These are phyloP conservation scores for Rhynchophorus ferrugineus DNA, from an alignment of 1,140 invertebrate genomes.

Conservation along the genomic window DNA sequence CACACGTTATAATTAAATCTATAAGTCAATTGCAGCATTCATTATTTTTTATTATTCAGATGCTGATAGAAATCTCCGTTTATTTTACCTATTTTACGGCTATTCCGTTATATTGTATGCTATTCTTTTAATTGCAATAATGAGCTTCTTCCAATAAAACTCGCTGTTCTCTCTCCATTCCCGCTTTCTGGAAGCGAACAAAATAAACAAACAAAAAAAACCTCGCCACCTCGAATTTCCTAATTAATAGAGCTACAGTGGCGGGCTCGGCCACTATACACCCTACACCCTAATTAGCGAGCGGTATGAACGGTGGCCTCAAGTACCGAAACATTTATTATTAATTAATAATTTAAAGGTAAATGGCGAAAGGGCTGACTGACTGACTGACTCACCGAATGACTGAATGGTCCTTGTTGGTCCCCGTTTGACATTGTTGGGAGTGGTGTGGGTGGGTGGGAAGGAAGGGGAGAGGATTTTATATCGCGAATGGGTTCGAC, in stretches of 20 bases:
- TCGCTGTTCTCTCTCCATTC: too few relatives aligned
- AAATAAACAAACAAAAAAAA: background rate
- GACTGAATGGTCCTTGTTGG: background rate
- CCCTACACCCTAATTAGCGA: background rate
- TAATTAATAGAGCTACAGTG: background rate
- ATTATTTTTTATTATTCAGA: too few relatives aligned
- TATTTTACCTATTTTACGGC: too few relatives aligned
- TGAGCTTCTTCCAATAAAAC: too few relatives aligned
- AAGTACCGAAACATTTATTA: background rate
- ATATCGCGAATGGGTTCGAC: background rate
- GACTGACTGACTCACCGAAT: too few relatives aligned
- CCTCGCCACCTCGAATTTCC: background rate
- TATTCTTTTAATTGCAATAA: too few relatives aligned
- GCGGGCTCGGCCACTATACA: background rate
- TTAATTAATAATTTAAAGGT: background rate
- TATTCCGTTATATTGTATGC: too few relatives aligned
- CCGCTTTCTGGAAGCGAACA: too few relatives aligned
- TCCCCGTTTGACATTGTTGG: background rate
- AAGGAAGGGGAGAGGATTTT: background rate
- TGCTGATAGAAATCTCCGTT: too few relatives aligned
- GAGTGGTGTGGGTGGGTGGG: too few relatives aligned
- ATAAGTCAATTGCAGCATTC: too few relatives aligned
- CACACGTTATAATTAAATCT: too few relatives aligned
- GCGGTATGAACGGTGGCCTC: background rate
- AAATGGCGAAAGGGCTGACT: background rate